Evolutionary conservation across 2,888 invertebrate species (phyloP).

Genomic region (Ochlodes sylvanus): DNA sequence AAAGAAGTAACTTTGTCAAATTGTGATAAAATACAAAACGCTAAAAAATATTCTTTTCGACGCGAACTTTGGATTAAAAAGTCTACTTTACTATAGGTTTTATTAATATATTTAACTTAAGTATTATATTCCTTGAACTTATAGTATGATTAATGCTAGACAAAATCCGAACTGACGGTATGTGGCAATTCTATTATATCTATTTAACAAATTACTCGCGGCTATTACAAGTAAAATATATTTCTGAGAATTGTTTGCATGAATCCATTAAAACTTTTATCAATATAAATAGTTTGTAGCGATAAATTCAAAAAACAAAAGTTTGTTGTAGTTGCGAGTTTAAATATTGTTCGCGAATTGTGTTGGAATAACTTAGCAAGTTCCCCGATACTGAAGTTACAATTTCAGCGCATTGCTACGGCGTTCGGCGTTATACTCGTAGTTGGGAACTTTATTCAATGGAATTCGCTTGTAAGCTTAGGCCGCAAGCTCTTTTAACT

Average conservation of each 20-base stretch:
- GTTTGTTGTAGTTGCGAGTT: constrained; percentile 27
- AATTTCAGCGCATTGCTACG: constrained; percentile 33
- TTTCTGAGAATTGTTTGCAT: constrained; percentile 1
- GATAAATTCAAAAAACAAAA: constrained; percentile 27
- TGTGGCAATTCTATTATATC: no score
- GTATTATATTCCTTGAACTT: no score
- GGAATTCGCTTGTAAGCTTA: constrained; percentile 28
- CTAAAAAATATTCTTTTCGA: no score
- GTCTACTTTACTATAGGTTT: no score
- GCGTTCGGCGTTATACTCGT: constrained; percentile 19
- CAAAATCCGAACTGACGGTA: no score
- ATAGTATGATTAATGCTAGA: no score
- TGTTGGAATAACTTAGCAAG: constrained; percentile 34
- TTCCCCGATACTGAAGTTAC: constrained; percentile 27
- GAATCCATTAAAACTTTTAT: constrained; percentile 33
- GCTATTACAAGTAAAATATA: neutral
- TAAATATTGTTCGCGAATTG: constrained; percentile 27
- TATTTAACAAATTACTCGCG: no score
- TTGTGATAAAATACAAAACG: no score
- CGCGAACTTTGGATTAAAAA: no score
- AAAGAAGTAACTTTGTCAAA: no score
- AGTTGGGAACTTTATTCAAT: constrained; percentile 24
- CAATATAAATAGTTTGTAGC: constrained; percentile 20
- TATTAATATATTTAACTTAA: no score
- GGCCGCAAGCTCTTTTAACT: neutral